Percentiles rank a stretch among this genome's conserved stretches.
phyloP scores from a whole-genome alignment of 1,140 invertebrate genomes.

The Pararge aegeria region DNA sequence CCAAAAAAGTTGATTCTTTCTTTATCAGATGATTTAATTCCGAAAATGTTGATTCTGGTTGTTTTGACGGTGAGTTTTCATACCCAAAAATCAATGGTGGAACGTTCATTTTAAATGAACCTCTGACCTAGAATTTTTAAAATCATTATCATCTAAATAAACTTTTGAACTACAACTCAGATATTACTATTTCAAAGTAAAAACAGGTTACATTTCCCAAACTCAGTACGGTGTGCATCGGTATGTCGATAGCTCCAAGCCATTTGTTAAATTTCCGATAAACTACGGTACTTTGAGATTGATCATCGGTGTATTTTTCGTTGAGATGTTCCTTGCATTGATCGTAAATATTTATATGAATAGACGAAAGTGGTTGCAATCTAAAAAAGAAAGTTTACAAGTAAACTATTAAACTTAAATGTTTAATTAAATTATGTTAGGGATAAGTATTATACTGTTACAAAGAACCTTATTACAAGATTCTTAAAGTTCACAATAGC shows the following conservation, averaged over 20 bases:
- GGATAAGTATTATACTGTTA: too few relatives aligned
- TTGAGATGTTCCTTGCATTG: constrained; percentile 48
- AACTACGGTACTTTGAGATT: constrained; percentile 34
- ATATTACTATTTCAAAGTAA: constrained; percentile 4
- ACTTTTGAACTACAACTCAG: too few relatives aligned
- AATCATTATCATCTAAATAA: constrained; percentile 9
- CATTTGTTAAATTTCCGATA: constrained; percentile 55
- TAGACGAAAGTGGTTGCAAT: constrained; percentile 49
- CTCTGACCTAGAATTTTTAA: constrained; percentile 49
- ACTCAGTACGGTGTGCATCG: constrained; percentile 48
- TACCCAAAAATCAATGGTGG: constrained; percentile 65
- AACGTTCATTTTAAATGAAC: constrained; percentile 55
- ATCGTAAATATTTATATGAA: constrained; percentile 61
- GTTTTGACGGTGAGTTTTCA: constrained; percentile 43
- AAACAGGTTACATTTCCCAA: constrained; percentile 43
- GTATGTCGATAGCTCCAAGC: constrained; percentile 56
- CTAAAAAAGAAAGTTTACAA: constrained; percentile 31
- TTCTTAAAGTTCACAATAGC: too few relatives aligned
- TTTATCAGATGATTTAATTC: constrained; percentile 53
- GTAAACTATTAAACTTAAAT: too few relatives aligned
- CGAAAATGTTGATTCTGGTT: constrained; percentile 40
- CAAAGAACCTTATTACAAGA: too few relatives aligned
- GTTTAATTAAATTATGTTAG: too few relatives aligned
- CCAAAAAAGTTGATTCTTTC: constrained; percentile 53
- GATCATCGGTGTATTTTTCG: constrained; percentile 38